A percentile compares a stretch with the other conserved stretches of the same genome.
phyloP scores from a whole-genome alignment of 2,797 vertebrate species.

The Gobionotothen gibberifrons region DNA sequence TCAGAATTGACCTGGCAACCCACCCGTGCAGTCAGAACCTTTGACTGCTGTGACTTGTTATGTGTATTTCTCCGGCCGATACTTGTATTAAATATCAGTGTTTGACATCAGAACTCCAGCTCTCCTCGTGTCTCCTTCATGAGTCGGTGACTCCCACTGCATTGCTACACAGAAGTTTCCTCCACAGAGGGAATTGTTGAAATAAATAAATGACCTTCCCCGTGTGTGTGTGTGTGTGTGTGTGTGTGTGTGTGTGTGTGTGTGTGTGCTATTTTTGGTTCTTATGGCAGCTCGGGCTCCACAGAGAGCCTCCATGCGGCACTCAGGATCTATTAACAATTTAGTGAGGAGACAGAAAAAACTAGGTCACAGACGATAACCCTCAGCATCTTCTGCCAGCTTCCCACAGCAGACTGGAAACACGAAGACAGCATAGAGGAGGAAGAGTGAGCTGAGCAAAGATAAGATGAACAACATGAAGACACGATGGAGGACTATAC shows the following conservation, averaged over 20 bases:
- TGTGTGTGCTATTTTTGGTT: constrained; percentile 75
- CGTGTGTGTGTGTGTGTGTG: constrained; percentile 50
- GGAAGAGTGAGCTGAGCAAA: constrained; percentile 2
- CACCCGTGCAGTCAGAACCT: too few relatives aligned
- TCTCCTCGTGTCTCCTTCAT: too few relatives aligned
- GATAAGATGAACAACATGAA: background rate
- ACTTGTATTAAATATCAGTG: too few relatives aligned
- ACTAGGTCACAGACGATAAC: constrained; percentile 68
- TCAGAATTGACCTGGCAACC: too few relatives aligned
- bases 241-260: constrained; percentile 61
- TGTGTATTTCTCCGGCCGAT: too few relatives aligned
- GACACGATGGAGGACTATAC: background rate
- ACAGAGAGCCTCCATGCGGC: constrained; percentile 74
- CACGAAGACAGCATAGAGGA: constrained; percentile 19
- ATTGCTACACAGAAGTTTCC: too few relatives aligned
- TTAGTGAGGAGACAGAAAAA: constrained; percentile 78
- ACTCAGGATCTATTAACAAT: constrained; percentile 85
- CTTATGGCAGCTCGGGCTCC: constrained; percentile 69
- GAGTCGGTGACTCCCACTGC: too few relatives aligned
- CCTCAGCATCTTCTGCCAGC: constrained; percentile 9
- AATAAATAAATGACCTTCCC: constrained; percentile 77
- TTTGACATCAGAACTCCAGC: too few relatives aligned
- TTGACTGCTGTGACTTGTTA: too few relatives aligned
- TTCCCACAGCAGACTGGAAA: constrained; percentile 42
- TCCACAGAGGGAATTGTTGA: constrained; percentile 49